A percentile compares a stretch with the other conserved stretches of the same genome.
These are phyloP conservation scores for Arrhamphus sclerolepis DNA, from an alignment of 2,797 vertebrate species.

Conservation along the genomic window DNA sequence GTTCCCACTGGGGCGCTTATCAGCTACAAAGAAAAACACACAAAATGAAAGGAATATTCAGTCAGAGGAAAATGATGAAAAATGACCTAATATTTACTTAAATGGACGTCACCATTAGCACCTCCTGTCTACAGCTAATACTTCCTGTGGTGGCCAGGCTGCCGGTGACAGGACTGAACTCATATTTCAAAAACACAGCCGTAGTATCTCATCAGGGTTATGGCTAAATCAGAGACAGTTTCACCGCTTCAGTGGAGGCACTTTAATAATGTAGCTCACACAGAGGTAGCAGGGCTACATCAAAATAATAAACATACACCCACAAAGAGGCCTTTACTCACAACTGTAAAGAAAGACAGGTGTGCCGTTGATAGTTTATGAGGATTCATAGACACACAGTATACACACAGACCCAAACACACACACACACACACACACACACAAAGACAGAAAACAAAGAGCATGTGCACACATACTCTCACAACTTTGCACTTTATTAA, in stretches of 20 bases:
- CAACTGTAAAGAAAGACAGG: slow-evolving; percentile 51
- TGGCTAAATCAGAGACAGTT: slow-evolving; percentile 44
- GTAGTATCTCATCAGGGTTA: slow-evolving; percentile 27
- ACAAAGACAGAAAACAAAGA: slow-evolving; percentile 7
- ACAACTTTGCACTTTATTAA: slow-evolving; percentile 68
- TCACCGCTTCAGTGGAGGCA: slow-evolving; percentile 47
- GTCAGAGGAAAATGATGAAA: background rate
- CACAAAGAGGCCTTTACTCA: slow-evolving; percentile 50
- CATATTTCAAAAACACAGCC: slow-evolving; percentile 38
- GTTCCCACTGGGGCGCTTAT: slow-evolving; percentile 90
- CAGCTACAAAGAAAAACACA: slow-evolving; percentile 80
- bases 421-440: slow-evolving; percentile 31
- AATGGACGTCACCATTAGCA: slow-evolving; percentile 29
- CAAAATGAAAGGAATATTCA: slow-evolving; percentile 1
- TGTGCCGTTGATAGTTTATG: slow-evolving; percentile 61
- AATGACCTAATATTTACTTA: slow-evolving; percentile 17
- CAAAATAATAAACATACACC: slow-evolving; percentile 61
- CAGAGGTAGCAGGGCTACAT: slow-evolving; percentile 33
- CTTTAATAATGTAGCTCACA: slow-evolving; percentile 67
- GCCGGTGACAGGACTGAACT: slow-evolving; percentile 40
- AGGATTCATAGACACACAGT: slow-evolving; percentile 25
- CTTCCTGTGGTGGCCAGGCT: slow-evolving; percentile 27
- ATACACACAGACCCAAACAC: slow-evolving; percentile 20
- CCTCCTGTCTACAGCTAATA: slow-evolving; percentile 39
- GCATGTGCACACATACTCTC: slow-evolving; percentile 23